These are phyloP conservation scores for Motacilla alba DNA, from an alignment of 2,113 vertebrate genomes.

Conservation along the genomic window DNA sequence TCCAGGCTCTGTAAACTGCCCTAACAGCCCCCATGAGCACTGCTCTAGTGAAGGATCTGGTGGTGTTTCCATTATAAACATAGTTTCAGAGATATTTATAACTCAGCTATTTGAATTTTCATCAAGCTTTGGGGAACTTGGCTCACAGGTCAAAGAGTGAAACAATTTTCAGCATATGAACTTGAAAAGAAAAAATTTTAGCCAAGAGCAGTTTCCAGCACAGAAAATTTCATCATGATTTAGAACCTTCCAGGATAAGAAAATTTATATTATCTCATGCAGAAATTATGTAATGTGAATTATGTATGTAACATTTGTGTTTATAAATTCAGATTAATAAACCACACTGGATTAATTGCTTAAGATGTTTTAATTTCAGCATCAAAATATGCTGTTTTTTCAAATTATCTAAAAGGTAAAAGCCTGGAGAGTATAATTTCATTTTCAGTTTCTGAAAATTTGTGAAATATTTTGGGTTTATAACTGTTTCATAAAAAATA, in stretches of 20 bases:
- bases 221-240: conserved; percentile 11
- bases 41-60: conserved; percentile 6
- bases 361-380: background rate
- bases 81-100: conserved; percentile 61
- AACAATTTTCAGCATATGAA: conserved; percentile 39
- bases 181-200: conserved; percentile 43
- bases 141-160: conserved; percentile 38
- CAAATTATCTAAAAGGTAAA: background rate
- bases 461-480: background rate
- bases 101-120: conserved; percentile 66
- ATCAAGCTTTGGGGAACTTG: conserved; percentile 58
- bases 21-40: conserved; percentile 45
- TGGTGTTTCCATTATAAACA: conserved; percentile 52
- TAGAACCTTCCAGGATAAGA: conserved; percentile 15
- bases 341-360: background rate
- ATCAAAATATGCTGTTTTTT: background rate
- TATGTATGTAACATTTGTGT: background rate
- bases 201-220: conserved; percentile 21
- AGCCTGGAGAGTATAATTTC: background rate
- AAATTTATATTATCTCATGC: background rate
- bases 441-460: background rate
- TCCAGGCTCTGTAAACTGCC: conserved; percentile 49
- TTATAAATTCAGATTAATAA: background rate
- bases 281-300: background rate
- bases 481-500: background rate